Evolutionary conservation across 92 coral and sea anemone species (phyloP), one percentile per base, ranked within the genome.

Genomic region (Micromussa lordhowensis): DNA sequence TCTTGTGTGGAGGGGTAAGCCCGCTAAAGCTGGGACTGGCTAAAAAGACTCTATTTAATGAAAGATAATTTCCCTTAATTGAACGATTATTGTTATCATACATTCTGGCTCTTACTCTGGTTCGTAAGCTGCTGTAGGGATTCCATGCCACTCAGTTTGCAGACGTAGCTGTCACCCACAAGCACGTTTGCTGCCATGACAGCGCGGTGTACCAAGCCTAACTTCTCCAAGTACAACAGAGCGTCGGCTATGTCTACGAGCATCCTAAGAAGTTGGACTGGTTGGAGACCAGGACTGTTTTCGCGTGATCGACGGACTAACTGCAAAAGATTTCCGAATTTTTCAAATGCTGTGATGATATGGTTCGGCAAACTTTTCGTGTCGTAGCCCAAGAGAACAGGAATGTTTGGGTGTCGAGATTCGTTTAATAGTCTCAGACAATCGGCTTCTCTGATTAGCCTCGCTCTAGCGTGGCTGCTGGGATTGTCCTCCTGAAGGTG

Each of bases 181-280:
- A 87, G 85, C 15, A 87, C 78, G 19, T 87, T 87, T 70, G 59
- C 72, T 13, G 90, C 90, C 85, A 69, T 87, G 79, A 80, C 73
- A 0, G 86, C 77, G 21, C 90, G 86, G 61, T 87, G 90, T 7
- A 87, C 85, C 61, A 80, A 34, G 19, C 51, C 64, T 36, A 18
- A 5, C 6, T 35, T 15, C 30, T 80, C 68, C 35, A 87, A 22
- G 59, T 68, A 61, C 57, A 24, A 26, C 1, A 87, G 73, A 44
- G 90, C 90, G 24, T 72, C 44, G 15, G 36, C 32, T 48, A 87
- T 35, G 71, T 19, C 79, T 18, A n/a, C 54, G 9, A 79, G 80
- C 90, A 87, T 87, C 68, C 30, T 40, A 68, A 86, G 75, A 13
- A 77, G 77, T 34, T 63, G 31, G 49, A 63, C 26, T 13, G 82